Base-by-base conservation (phyloP, 2,113 vertebrate species). In the Lynx canadensis region DNA sequence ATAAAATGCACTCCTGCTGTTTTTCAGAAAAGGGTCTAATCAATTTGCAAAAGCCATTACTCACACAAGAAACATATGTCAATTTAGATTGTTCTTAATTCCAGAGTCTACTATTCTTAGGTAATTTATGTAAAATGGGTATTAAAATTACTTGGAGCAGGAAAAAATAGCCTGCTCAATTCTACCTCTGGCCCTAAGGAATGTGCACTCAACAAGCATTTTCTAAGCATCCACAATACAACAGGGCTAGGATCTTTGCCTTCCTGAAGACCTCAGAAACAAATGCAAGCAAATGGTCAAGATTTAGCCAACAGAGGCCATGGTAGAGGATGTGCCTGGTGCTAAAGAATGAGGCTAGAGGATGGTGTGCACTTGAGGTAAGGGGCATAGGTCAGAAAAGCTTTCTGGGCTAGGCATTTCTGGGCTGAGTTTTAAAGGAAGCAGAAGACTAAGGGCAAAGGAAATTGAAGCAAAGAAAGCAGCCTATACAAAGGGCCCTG, bases 31-130 rank as follows among this genome's bases (percentile, higher is more conserved):
- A 60, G 23, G 31, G 95, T 84, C 38, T 69, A 65, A 81, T 82
- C 27, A 45, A 94, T 96, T 89, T 69, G 69, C 82, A 87, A 97
- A 96, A 92, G 63, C 33, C 73, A 57, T 96, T 95, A 71, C 81
- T 97, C 89, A 94, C 38, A 63, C 63, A 63, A 93, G 23, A 27
- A 57, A 68, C 45, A 82, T 41, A 68, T 31, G 63, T 93, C 84
- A 94, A 41, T 81, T 96, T 85, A 82, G 57, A 60, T 4, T 41
- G 48, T 48, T 94, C 92, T 95, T 95, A 82, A 96, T 94, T 83
- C 48, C 41, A 97, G 73, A 80, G 31, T 66, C 57, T 57, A 57
- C 63, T 71, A 9, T 83, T 83, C 50, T 89, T 73, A 79, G 3
- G 8, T 89, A 65, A 83, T 48, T 96, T 89, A 92, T 76, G 6